A percentile compares a stretch with the other conserved stretches of the same genome.
Conservation (phyloP, 2,113 vertebrate species). For the Okapia johnstoni region DNA sequence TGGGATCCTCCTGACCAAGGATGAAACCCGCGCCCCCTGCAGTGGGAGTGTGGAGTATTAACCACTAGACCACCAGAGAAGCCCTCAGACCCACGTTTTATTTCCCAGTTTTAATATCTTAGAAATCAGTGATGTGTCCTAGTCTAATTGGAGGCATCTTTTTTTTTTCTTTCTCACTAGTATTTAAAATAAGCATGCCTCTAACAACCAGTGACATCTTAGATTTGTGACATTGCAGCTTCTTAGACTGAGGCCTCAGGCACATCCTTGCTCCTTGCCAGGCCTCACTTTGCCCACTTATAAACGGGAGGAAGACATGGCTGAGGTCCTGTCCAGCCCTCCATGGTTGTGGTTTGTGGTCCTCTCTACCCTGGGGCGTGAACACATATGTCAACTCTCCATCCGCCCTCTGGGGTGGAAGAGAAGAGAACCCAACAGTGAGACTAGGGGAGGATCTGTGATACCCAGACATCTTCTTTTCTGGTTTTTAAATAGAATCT, state of each 20-base stretch:
- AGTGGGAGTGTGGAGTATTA: neutral
- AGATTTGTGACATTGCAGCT: neutral
- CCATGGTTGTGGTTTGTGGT: too few species aligned
- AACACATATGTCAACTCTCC: accelerated
- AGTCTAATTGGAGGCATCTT: neutral
- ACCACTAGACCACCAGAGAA: neutral
- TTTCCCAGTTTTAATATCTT: neutral
- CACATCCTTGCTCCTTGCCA: neutral
- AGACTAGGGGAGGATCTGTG: neutral
- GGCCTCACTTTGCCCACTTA: neutral
- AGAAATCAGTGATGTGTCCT: neutral
- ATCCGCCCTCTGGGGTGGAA: too few species aligned
- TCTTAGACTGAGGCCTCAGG: neutral
- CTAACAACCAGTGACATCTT: too few species aligned
- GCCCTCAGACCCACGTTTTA: neutral
- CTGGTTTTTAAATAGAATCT: neutral
- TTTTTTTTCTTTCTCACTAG: neutral
- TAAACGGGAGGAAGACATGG: accelerated
- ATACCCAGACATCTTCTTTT: neutral
- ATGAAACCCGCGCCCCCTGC: neutral
- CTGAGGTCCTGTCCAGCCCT: neutral
- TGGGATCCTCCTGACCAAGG: neutral
- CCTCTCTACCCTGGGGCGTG: accelerated
- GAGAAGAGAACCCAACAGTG: neutral
- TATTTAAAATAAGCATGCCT: neutral